Conservation (phyloP, 2,888 invertebrate genomes). For the Clitarchus hookeri region DNA sequence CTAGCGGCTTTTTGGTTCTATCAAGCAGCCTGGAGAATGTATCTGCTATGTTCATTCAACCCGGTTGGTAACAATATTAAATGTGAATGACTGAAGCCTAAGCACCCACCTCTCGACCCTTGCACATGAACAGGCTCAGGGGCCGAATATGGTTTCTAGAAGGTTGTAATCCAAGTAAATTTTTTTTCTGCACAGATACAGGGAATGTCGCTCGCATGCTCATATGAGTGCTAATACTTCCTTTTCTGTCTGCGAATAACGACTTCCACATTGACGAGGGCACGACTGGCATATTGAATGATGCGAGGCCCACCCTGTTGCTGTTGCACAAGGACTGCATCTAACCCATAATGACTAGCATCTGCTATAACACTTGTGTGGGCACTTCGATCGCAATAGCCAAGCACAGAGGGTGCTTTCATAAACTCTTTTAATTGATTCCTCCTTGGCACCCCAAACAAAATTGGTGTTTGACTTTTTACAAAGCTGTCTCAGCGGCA, state of each 20-base stretch:
- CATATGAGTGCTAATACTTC: slow-evolving; percentile 50
- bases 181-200: slow-evolving; percentile 51
- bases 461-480: slow-evolving; percentile 40
- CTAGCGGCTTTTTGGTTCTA: neutral
- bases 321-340: slow-evolving; percentile 48
- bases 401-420: slow-evolving; percentile 41
- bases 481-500: no score
- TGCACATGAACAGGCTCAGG: slow-evolving; percentile 44
- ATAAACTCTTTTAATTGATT: slow-evolving; percentile 43
- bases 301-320: slow-evolving; percentile 45
- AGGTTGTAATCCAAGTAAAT: slow-evolving; percentile 51
- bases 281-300: slow-evolving; percentile 52
- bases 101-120: slow-evolving; percentile 45
- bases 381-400: slow-evolving; percentile 47
- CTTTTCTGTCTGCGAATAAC: slow-evolving; percentile 48
- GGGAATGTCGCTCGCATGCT: slow-evolving; percentile 52
- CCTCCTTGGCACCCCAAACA: slow-evolving; percentile 46
- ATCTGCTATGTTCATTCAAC: slow-evolving; percentile 48
- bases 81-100: slow-evolving; percentile 43
- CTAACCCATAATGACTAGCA: slow-evolving; percentile 29
- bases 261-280: slow-evolving; percentile 51
- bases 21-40: slow-evolving; percentile 45
- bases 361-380: slow-evolving; percentile 43
- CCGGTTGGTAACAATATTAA: slow-evolving; percentile 41
- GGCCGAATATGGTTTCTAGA: slow-evolving; percentile 17